Evolutionary conservation across 1,140 invertebrate genomes (phyloP).

Genomic region (Drosophila albomicans): DNA sequence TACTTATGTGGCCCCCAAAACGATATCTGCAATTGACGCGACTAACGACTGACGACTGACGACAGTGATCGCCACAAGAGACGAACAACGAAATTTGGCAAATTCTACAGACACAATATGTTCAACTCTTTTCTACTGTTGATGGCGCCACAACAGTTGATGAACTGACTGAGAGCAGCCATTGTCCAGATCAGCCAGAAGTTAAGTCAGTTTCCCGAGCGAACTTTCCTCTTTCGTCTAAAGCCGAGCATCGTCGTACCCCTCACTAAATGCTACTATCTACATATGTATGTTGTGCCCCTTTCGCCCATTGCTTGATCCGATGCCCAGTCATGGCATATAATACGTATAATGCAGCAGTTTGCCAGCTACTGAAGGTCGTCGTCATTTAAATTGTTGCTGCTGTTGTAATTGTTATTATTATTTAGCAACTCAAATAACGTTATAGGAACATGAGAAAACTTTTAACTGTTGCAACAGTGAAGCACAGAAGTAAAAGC

Average conservation of each 20-base stretch:
- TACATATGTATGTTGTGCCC: background rate
- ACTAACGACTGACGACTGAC: background rate
- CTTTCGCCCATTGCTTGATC: background rate
- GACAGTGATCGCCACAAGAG: slow-evolving; percentile 3
- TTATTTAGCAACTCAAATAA: slow-evolving; percentile 21
- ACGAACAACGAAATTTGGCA: background rate
- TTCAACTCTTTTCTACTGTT: background rate
- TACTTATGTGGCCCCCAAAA: background rate
- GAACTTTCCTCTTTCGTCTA: slow-evolving; percentile 4
- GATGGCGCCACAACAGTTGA: background rate
- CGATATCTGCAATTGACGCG: slow-evolving; percentile 1
- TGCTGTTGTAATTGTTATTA: slow-evolving; percentile 20
- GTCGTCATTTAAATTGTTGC: background rate
- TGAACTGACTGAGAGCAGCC: background rate
- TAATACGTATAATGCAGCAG: background rate
- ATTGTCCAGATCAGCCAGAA: slow-evolving; percentile 20
- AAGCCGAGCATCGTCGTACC: background rate
- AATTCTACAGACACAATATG: background rate
- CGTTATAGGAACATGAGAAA: slow-evolving; percentile 15
- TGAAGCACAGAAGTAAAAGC: background rate
- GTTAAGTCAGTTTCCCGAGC: background rate
- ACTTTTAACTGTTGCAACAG: slow-evolving; percentile 21
- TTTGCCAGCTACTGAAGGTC: slow-evolving; percentile 14
- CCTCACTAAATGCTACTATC: background rate
- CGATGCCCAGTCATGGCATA: background rate